A percentile compares a stretch with the other conserved stretches of the same genome.
Conservation (phyloP, 2,797 vertebrate species). For the Lateolabrax maculatus region DNA sequence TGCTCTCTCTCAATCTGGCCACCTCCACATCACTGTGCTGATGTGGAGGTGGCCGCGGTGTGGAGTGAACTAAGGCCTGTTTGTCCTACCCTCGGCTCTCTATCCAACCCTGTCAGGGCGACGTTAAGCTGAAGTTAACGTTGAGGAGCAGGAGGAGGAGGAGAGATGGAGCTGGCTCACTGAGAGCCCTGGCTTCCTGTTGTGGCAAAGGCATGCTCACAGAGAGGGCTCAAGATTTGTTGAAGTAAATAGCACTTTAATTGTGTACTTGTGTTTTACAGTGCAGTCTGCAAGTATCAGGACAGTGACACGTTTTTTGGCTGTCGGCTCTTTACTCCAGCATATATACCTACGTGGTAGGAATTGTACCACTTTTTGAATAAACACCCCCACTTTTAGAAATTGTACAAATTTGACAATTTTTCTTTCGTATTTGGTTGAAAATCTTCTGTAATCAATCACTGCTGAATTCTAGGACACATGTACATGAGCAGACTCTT, state of each 20-base stretch:
- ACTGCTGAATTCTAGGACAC: neutral
- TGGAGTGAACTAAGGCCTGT: constrained; percentile 56
- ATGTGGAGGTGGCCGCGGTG: constrained; percentile 59
- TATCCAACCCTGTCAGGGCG: constrained; percentile 9
- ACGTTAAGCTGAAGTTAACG: constrained; percentile 44
- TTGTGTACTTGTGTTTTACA: constrained; percentile 67
- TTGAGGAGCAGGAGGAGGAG: constrained; percentile 21
- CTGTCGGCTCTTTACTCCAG: constrained; percentile 25
- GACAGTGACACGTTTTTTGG: constrained; percentile 15
- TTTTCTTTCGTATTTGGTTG: neutral
- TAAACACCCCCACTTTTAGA: neutral
- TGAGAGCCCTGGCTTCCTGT: constrained; percentile 53
- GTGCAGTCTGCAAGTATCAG: constrained; percentile 50
- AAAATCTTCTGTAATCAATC: neutral
- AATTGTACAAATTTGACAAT: neutral
- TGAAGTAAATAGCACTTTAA: constrained; percentile 79
- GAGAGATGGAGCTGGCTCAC: constrained; percentile 51
- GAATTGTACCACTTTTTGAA: neutral
- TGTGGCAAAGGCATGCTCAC: constrained; percentile 38
- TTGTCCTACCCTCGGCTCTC: constrained; percentile 56
- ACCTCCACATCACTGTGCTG: constrained; percentile 63
- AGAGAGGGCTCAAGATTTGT: constrained; percentile 37
- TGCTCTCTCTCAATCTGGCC: constrained; percentile 39
- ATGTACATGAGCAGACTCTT: neutral
- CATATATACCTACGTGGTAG: constrained; percentile 1